Conservation (phyloP, 2,888 invertebrate species). For the Ephialtes manifestator region DNA sequence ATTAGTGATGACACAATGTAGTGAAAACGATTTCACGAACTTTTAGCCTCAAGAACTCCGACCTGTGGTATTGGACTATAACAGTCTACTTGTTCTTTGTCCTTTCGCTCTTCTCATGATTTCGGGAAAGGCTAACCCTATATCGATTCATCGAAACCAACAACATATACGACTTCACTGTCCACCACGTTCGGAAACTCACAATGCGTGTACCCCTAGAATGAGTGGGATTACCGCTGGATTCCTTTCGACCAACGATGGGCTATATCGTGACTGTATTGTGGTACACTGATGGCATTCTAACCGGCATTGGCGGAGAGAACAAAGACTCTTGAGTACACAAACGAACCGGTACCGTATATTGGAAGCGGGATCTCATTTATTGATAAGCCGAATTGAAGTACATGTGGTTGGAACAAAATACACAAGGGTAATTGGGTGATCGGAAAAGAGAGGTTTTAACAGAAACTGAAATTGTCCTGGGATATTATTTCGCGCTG, state of each 20-base stretch:
- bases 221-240: slow-evolving; percentile 38
- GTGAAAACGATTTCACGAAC: slow-evolving; percentile 19
- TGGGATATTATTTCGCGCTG: slow-evolving; percentile 10
- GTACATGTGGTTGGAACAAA: neutral
- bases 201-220: slow-evolving; percentile 31
- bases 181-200: slow-evolving; percentile 33
- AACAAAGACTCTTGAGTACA: slow-evolving; percentile 43
- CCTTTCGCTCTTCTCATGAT: slow-evolving; percentile 48
- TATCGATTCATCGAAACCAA: slow-evolving; percentile 40
- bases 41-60: slow-evolving; percentile 19
- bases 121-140: slow-evolving; percentile 20
- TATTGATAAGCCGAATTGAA: slow-evolving; percentile 52
- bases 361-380: slow-evolving; percentile 41
- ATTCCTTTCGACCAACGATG: slow-evolving; percentile 21
- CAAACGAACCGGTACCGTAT: slow-evolving; percentile 23
- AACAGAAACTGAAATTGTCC: neutral
- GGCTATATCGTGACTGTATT: slow-evolving; percentile 34
- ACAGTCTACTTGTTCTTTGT: slow-evolving; percentile 48
- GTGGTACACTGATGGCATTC: slow-evolving; percentile 24
- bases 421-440: neutral
- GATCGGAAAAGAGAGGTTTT: neutral
- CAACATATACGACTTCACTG: slow-evolving; percentile 11
- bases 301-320: slow-evolving; percentile 37
- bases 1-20: slow-evolving; percentile 56
- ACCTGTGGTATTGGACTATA: slow-evolving; percentile 14